Percentiles rank a stretch among this genome's conserved stretches.
Evolutionary conservation across 2,113 vertebrate genomes (phyloP).

Genomic region (Elaphurus davidianus): DNA sequence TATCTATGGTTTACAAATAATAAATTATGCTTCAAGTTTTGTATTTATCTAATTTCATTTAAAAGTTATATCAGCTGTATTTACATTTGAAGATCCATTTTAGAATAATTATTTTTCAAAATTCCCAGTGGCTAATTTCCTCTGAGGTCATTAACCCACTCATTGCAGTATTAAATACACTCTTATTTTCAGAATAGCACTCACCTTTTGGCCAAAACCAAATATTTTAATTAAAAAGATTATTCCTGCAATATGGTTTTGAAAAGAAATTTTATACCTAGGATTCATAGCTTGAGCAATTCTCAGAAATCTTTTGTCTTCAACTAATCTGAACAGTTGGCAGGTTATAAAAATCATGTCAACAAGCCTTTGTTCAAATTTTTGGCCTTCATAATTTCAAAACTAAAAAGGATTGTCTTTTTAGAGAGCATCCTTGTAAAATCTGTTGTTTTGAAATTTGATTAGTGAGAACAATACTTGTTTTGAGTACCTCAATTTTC

Average conservation of each 20-base stretch:
- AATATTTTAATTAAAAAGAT: slow-evolving; percentile 4
- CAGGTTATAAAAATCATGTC: slow-evolving; percentile 12
- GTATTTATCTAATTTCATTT: background rate
- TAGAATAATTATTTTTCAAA: background rate
- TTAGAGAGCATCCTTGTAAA: background rate
- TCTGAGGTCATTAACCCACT: background rate
- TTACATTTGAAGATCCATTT: background rate
- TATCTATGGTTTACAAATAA: background rate
- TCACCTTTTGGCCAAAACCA: background rate
- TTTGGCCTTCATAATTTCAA: background rate
- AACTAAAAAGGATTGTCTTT: background rate
- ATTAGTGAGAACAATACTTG: slow-evolving; percentile 33
- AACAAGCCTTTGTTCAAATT: slow-evolving; percentile 1
- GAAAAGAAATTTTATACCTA: background rate
- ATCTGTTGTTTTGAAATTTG: slow-evolving; percentile 25
- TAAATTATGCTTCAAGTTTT: background rate
- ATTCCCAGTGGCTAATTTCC: background rate
- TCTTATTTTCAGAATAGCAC: background rate
- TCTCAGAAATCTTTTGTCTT: slow-evolving; percentile 8
- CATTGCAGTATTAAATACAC: background rate
- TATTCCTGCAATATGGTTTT: background rate
- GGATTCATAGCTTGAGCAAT: background rate
- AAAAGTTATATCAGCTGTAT: background rate
- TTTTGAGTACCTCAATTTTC: slow-evolving; percentile 43
- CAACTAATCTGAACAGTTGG: background rate